Base-by-base conservation (phyloP, 2,113 vertebrate genomes). In the Hystrix brachyura region DNA sequence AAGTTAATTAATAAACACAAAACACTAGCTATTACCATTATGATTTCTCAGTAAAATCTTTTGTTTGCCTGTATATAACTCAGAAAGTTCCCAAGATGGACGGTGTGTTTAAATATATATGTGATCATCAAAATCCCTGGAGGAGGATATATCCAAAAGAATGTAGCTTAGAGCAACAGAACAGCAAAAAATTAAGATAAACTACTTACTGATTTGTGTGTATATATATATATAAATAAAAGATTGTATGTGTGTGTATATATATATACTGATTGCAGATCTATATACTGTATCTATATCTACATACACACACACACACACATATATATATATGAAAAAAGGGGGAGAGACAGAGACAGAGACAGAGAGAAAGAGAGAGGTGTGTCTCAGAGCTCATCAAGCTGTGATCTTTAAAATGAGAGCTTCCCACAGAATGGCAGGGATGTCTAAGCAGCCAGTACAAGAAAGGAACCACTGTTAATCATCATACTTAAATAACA, bases 11-110 rank as follows among this genome's bases (percentile, higher is more conserved):
- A 79, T 9, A 48, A 17, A 46, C 27, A 88, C 15, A 84, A 94
- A 95, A 94, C 32, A 81, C 11, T 43, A 84, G 29, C 55, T 72
- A 76, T 48, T n/a, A 74, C 29, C 83, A 83, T 43, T 34, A 92
- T 34, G 53, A 84, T 69, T 94, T 64, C 43, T 85, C 53, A 87
- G 48, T 67, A 82, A 93, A 91, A 64, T 43, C 19, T 74, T 94
- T 85, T 79, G 43, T 69, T 83, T 90, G 74, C 23, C 55, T 29
- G 55, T 67, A 46, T 51, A 72, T 87, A 86, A 94, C 38, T 89
- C 29, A 71, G 43, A 86, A 86, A 81, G 32, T 19, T 25, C 15
- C 7, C 53, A n/a, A 83, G 51, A 34, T 15, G 23, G 65, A 90
- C 46, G 19, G 76, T 51, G 4, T 32, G 60, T 69, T 83, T 32